Percentiles rank a stretch among this genome's conserved stretches.
These are phyloP conservation scores for Rattus norvegicus DNA, from an alignment of 2,113 vertebrate species.

Conservation along the genomic window DNA sequence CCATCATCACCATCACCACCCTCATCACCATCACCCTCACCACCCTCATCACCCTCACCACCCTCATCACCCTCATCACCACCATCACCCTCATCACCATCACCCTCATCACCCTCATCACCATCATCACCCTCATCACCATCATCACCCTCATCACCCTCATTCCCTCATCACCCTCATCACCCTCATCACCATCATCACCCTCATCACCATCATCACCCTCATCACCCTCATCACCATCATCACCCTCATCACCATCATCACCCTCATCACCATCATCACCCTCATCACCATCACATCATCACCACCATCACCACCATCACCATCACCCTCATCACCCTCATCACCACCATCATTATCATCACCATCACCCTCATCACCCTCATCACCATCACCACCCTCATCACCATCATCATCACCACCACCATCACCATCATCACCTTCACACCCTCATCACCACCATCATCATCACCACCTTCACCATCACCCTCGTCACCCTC, in stretches of 20 bases:
- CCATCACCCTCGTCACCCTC: background rate
- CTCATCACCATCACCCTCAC: too few relatives aligned
- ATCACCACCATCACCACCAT: background rate
- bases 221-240: too few relatives aligned
- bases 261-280: background rate
- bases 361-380: too few relatives aligned
- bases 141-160: background rate
- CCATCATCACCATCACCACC: background rate
- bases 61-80: background rate
- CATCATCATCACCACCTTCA: background rate
- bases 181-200: too few relatives aligned
- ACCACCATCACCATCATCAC: too few relatives aligned
- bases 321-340: too few relatives aligned
- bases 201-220: background rate
- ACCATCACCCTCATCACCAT: too few relatives aligned
- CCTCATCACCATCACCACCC: background rate
- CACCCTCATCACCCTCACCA: background rate
- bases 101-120: background rate
- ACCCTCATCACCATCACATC: background rate
- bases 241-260: background rate
- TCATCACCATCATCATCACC: background rate
- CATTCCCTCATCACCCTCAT: too few relatives aligned
- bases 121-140: background rate
- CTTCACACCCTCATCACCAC: too few relatives aligned
- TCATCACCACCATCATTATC: too few relatives aligned